A percentile compares a stretch with the other conserved stretches of the same genome.
These are phyloP conservation scores for Pterophyllum scalare DNA, from an alignment of 2,113 vertebrate genomes.

Conservation along the genomic window DNA sequence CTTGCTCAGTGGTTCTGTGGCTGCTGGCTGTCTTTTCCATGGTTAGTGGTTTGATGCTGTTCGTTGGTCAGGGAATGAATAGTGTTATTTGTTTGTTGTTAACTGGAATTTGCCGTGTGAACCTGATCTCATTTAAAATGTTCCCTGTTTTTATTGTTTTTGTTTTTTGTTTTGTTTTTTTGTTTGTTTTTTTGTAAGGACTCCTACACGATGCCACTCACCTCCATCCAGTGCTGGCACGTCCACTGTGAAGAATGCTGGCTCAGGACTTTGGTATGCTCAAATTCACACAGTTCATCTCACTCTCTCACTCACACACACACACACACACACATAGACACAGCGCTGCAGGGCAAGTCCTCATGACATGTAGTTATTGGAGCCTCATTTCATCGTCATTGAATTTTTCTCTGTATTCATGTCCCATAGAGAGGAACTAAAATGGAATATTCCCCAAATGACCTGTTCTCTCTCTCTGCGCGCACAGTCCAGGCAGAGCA, in stretches of 20 bases:
- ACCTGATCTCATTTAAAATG: background rate
- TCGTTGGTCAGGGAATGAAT: conserved; percentile 37
- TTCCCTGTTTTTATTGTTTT: background rate
- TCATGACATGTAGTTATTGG: conserved; percentile 53
- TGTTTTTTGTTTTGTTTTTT: background rate
- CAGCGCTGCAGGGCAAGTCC: conserved; percentile 33
- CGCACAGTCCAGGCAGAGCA: conserved; percentile 33
- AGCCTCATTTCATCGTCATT: conserved; percentile 64
- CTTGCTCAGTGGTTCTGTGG: conserved; percentile 71
- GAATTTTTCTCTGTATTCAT: conserved; percentile 43
- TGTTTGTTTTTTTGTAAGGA: conserved; percentile 79
- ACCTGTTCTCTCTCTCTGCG: conserved; percentile 44
- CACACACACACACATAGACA: background rate
- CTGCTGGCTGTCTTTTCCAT: conserved; percentile 67
- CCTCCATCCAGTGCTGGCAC: conserved; percentile 99
- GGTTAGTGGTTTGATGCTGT: conserved; percentile 60
- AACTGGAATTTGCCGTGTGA: background rate
- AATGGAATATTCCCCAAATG: conserved; percentile 67
- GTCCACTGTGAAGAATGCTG: conserved; percentile 99
- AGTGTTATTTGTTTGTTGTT: conserved; percentile 33
- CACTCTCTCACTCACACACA: background rate
- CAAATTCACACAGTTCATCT: conserved; percentile 15
- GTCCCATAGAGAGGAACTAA: conserved; percentile 59
- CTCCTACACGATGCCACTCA: conserved; percentile 97
- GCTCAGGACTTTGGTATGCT: conserved; percentile 97